A percentile compares a stretch with the other conserved stretches of the same genome.
These are phyloP conservation scores for Ellobius talpinus DNA, from an alignment of 2,113 vertebrate genomes.

Conservation along the genomic window DNA sequence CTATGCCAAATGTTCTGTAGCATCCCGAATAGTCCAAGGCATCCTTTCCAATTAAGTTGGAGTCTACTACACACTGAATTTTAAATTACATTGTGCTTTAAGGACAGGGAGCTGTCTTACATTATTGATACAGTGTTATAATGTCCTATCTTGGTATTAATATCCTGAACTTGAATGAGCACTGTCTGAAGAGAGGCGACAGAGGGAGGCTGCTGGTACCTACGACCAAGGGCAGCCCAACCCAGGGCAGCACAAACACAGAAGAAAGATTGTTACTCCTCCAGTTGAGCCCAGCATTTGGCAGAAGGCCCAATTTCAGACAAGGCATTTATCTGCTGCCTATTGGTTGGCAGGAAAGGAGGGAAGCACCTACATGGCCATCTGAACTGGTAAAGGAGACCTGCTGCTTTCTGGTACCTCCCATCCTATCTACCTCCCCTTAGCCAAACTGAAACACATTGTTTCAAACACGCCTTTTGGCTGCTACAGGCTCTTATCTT, in stretches of 20 bases:
- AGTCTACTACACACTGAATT: slow-evolving; percentile 74
- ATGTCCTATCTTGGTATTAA: slow-evolving; percentile 52
- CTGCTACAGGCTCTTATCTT: background rate
- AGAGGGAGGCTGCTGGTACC: background rate
- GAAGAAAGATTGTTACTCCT: background rate
- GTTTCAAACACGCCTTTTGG: background rate
- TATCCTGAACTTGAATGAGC: slow-evolving; percentile 50
- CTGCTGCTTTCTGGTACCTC: background rate
- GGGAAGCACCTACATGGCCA: background rate
- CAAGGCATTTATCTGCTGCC: background rate
- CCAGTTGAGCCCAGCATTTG: background rate
- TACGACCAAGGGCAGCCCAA: background rate
- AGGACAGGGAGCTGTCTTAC: slow-evolving; percentile 67
- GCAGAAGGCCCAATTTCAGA: slow-evolving; percentile 2
- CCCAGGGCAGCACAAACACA: background rate
- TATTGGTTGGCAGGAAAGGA: background rate
- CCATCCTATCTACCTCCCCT: background rate
- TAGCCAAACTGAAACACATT: background rate
- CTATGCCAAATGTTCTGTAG: slow-evolving; percentile 79
- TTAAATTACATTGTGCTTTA: slow-evolving; percentile 74
- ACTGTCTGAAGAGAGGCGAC: background rate
- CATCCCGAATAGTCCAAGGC: slow-evolving; percentile 60
- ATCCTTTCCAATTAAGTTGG: slow-evolving; percentile 80
- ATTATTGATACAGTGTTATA: slow-evolving; percentile 64
- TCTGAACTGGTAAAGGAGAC: background rate